Evolutionary conservation across 2,113 vertebrate genomes (phyloP).

Genomic region (Struthio camelus): DNA sequence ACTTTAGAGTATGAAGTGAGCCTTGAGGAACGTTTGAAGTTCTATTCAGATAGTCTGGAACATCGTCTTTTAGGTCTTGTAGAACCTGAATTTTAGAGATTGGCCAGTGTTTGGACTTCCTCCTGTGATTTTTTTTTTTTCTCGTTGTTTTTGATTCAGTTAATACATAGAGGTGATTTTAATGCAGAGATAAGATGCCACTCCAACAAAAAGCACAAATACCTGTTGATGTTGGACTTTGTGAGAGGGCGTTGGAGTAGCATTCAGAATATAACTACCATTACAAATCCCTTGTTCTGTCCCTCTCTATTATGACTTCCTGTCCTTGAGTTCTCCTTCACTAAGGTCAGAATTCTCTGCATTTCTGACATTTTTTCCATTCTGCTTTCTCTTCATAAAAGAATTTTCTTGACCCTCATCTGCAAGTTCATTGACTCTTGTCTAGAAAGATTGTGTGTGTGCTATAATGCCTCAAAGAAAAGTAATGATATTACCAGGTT

Average conservation of each 20-base stretch:
- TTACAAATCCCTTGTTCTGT: background rate
- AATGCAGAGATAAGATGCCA: background rate
- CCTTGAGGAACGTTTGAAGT: too few relatives aligned
- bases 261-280: rapidly evolving
- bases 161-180: background rate
- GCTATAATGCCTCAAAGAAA: background rate
- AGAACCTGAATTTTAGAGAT: background rate
- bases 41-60: background rate
- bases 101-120: background rate
- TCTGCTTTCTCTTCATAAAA: background rate
- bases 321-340: background rate
- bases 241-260: background rate
- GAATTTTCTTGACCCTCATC: background rate
- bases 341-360: background rate
- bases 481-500: background rate
- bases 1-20: rapidly evolving
- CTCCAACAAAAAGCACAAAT: background rate
- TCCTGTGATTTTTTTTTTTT: background rate
- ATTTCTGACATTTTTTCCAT: background rate
- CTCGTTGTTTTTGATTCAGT: background rate
- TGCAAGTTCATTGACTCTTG: background rate
- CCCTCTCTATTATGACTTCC: background rate
- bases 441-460: background rate
- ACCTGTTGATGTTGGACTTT: background rate
- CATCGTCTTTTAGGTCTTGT: background rate